Evolutionary conservation across 2,113 vertebrate genomes (phyloP).

Genomic region (Murina feae): DNA sequence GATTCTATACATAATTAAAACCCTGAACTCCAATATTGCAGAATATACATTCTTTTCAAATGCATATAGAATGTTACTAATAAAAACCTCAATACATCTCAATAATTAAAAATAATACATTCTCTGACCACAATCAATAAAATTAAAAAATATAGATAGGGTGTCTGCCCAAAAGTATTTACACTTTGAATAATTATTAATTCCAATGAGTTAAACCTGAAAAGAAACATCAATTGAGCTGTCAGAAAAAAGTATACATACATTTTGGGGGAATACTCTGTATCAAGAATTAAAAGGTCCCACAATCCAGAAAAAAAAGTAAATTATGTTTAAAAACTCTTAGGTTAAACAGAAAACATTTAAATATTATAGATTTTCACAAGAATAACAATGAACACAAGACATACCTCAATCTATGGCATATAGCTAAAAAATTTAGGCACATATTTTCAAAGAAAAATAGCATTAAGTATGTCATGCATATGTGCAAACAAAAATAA

Average conservation of each 20-base stretch:
- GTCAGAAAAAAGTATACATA: no score
- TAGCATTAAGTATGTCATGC: no score
- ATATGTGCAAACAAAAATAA: not conserved
- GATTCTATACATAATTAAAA: not conserved
- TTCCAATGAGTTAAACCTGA: no score
- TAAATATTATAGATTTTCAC: not conserved
- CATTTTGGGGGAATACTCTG: no score
- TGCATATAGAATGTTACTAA: not conserved
- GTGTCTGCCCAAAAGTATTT: not conserved
- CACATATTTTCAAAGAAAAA: not conserved
- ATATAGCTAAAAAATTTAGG: not conserved
- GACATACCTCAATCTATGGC: not conserved
- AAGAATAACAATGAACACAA: not conserved
- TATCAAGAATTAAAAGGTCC: not conserved
- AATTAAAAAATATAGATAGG: not conserved
- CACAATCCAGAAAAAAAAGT: not conserved
- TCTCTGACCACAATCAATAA: not conserved
- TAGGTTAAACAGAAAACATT: not conserved
- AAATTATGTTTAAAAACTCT: not conserved
- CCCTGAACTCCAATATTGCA: not conserved
- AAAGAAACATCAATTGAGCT: no score
- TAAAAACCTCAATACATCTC: not conserved
- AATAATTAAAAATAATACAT: not conserved
- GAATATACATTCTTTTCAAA: not conserved
- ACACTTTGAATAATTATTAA: no score